phyloP scores from a whole-genome alignment of 2,888 invertebrate species.

The Dicyrtoma fusca region DNA sequence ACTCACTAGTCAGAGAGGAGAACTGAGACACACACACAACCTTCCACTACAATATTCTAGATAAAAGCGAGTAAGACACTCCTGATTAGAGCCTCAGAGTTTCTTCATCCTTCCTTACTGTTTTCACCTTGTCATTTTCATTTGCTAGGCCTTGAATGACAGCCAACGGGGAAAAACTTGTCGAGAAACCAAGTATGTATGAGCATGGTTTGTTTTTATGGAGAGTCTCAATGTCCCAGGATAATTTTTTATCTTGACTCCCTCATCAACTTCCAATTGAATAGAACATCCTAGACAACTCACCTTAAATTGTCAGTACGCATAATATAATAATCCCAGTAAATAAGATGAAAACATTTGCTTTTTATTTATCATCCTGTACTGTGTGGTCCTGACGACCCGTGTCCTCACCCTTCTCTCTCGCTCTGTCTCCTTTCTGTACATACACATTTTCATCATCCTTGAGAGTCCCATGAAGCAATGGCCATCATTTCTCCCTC shows the following conservation, averaged over 20 bases:
- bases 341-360: no score
- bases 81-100: background rate
- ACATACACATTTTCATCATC: no score
- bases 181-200: background rate
- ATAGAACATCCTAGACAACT: background rate
- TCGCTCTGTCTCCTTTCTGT: no score
- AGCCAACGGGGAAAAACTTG: conserved; percentile 20
- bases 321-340: no score
- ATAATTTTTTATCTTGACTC: background rate
- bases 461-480: no score
- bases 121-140: conserved; percentile 23
- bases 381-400: no score
- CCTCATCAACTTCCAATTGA: conserved; percentile 7
- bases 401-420: no score
- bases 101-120: conserved; percentile 17
- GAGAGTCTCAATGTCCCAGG: no score
- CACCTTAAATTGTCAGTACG: no score
- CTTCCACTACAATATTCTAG: background rate
- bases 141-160: conserved; percentile 27
- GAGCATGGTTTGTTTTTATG: no score
- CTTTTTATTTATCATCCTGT: no score
- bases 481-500: no score
- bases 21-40: background rate
- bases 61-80: background rate
- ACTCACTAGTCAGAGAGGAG: background rate